These are phyloP conservation scores for Nymphalis urticae DNA, from an alignment of 2,888 invertebrate genomes.

Conservation along the genomic window DNA sequence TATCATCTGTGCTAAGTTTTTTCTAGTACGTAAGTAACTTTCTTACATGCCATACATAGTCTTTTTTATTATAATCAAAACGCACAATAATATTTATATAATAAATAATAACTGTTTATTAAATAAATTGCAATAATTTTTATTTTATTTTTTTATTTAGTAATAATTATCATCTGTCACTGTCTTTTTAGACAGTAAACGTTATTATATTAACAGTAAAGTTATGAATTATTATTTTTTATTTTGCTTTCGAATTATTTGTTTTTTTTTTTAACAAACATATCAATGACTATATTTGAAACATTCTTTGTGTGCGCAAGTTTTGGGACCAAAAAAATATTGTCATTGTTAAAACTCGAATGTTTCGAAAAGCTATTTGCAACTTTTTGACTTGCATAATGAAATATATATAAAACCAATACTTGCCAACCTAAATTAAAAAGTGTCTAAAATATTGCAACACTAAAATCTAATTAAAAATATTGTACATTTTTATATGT, in stretches of 20 bases:
- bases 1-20: conserved; percentile 18
- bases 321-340: conserved; percentile 64
- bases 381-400: too few relatives aligned
- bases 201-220: conserved; percentile 24
- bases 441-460: too few relatives aligned
- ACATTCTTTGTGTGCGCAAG: conserved; percentile 45
- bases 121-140: conserved; percentile 36
- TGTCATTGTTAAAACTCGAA: conserved; percentile 37
- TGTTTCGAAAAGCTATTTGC: too few relatives aligned
- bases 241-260: conserved; percentile 14
- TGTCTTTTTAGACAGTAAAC: conserved; percentile 6
- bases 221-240: conserved; percentile 22
- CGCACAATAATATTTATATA: conserved; percentile 45
- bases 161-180: conserved; percentile 22
- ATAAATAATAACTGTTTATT: conserved; percentile 33
- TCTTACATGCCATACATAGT: conserved; percentile 36
- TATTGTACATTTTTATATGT: too few relatives aligned
- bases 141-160: conserved; percentile 27
- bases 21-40: conserved; percentile 27
- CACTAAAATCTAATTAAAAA: too few relatives aligned
- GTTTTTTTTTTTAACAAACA: conserved; percentile 27
- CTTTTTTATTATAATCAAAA: conserved; percentile 33
- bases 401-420: too few relatives aligned
- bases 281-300: background rate
- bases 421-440: too few relatives aligned